A percentile compares a stretch with the other conserved stretches of the same genome.
Evolutionary conservation across 2,113 vertebrate species (phyloP).

Genomic region (Gobius niger): DNA sequence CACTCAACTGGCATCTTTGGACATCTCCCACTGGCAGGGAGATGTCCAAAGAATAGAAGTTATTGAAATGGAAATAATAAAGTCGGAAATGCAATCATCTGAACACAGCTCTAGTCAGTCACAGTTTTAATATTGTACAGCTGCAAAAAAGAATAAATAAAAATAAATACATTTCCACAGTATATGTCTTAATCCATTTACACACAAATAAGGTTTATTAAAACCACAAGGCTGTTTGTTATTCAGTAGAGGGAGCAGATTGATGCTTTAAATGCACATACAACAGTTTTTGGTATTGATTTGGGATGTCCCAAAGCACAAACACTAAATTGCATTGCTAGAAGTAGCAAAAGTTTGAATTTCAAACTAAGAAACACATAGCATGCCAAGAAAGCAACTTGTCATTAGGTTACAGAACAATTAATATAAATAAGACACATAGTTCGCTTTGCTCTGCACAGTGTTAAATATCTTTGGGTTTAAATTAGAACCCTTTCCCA

Average conservation of each 20-base stretch:
- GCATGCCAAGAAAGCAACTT: constrained; percentile 39
- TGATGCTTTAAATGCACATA: constrained; percentile 37
- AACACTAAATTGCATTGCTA: constrained; percentile 41
- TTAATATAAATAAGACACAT: constrained; percentile 50
- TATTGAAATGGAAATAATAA: background rate
- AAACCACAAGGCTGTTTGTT: constrained; percentile 29
- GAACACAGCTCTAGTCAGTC: background rate
- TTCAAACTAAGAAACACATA: constrained; percentile 25
- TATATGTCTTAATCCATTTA: background rate
- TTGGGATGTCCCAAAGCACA: constrained; percentile 20
- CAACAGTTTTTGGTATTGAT: constrained; percentile 45
- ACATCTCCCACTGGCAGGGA: too few species aligned
- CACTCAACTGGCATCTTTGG: too few species aligned
- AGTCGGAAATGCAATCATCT: background rate
- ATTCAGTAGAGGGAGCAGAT: constrained; percentile 42
- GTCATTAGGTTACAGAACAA: constrained; percentile 7
- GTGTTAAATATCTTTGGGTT: constrained; percentile 64
- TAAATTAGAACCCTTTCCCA: constrained; percentile 22
- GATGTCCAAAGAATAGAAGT: too few species aligned
- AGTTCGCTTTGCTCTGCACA: constrained; percentile 51
- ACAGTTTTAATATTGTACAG: background rate
- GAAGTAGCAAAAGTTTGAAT: constrained; percentile 37
- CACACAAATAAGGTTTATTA: background rate
- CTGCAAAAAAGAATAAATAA: background rate
- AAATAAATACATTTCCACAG: background rate